Conservation (phyloP, 2,888 invertebrate species). For the Stenurella melanura region DNA sequence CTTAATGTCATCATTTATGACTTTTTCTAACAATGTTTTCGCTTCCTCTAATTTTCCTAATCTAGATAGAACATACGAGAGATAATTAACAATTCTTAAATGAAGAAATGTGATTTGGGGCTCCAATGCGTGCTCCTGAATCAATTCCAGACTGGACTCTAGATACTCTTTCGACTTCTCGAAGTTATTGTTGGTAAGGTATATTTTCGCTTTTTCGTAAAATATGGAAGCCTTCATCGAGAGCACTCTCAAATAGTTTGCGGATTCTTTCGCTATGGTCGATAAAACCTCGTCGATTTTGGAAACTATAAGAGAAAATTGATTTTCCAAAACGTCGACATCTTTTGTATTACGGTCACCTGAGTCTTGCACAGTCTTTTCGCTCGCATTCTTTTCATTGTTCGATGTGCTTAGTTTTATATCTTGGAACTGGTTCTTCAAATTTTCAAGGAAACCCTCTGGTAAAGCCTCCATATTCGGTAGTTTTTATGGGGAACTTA, state of each 20-base stretch:
- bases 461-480: slow-evolving; percentile 28
- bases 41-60: slow-evolving; percentile 74
- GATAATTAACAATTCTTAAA: slow-evolving; percentile 77
- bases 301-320: slow-evolving; percentile 53
- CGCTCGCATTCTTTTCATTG: slow-evolving; percentile 21
- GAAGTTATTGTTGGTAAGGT: slow-evolving; percentile 61
- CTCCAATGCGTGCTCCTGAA: slow-evolving; percentile 61
- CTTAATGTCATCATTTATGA: slow-evolving; percentile 67
- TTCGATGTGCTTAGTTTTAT: slow-evolving; percentile 29
- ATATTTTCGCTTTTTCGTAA: slow-evolving; percentile 70
- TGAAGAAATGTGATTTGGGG: slow-evolving; percentile 73
- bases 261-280: slow-evolving; percentile 47
- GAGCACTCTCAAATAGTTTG: slow-evolving; percentile 62
- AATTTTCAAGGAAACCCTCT: slow-evolving; percentile 25
- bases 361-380: slow-evolving; percentile 37
- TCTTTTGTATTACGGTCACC: slow-evolving; percentile 49
- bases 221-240: slow-evolving; percentile 69
- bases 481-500: neutral
- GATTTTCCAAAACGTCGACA: slow-evolving; percentile 52
- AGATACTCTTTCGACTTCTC: slow-evolving; percentile 61
- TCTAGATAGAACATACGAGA: slow-evolving; percentile 77
- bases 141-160: slow-evolving; percentile 64
- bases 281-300: slow-evolving; percentile 58
- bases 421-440: slow-evolving; percentile 45
- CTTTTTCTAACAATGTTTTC: slow-evolving; percentile 74